Conservation (phyloP, 2,888 invertebrate species). For the Eupithecia vulgata region DNA sequence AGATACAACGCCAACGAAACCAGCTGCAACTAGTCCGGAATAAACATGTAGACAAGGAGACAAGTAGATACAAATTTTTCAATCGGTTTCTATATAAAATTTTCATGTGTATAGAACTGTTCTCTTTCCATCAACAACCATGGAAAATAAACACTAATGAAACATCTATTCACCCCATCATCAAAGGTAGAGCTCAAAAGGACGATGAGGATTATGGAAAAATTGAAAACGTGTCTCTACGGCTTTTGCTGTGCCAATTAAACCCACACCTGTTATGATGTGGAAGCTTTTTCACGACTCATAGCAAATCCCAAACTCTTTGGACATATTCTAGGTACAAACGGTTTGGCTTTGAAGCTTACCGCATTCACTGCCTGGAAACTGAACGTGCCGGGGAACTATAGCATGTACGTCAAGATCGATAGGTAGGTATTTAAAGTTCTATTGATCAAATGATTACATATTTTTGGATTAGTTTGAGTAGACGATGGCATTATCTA, state of each 20-base stretch:
- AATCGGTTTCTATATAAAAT: background rate
- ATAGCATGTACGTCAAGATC: background rate
- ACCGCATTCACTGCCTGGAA: background rate
- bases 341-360: background rate
- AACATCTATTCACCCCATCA: slow-evolving; percentile 29
- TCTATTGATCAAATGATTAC: background rate
- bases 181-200: slow-evolving; percentile 34
- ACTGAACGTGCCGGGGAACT: background rate
- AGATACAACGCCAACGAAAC: background rate
- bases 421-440: background rate
- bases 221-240: slow-evolving; percentile 47
- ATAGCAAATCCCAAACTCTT: background rate
- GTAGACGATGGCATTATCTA: no score
- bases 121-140: background rate
- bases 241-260: slow-evolving; percentile 40
- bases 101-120: background rate
- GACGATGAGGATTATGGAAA: slow-evolving; percentile 39
- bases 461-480: background rate
- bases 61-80: background rate
- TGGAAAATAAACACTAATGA: slow-evolving; percentile 33
- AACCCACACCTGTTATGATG: slow-evolving; percentile 33
- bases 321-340: background rate
- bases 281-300: background rate
- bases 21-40: background rate
- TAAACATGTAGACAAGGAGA: background rate